Percentiles rank a stretch among this genome's conserved stretches.
Conservation (phyloP, 2,113 vertebrate species). For the Odontesthes bonariensis region DNA sequence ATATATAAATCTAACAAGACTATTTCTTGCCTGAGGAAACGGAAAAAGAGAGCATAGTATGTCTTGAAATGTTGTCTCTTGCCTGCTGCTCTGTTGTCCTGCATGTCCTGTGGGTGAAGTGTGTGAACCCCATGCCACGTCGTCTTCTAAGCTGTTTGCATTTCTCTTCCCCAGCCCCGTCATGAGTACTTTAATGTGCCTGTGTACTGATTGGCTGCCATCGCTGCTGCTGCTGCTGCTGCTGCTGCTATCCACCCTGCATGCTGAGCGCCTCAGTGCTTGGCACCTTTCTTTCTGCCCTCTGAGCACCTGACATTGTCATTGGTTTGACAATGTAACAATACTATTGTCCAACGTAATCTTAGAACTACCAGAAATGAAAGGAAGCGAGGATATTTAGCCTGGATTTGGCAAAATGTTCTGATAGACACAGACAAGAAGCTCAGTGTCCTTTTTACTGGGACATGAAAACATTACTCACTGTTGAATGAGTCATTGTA, state of each 20-base stretch:
- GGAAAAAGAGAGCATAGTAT: neutral
- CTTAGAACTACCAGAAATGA: neutral
- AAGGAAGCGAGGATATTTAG: neutral
- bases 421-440: neutral
- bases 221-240: slow-evolving; percentile 87
- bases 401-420: neutral
- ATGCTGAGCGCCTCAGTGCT: slow-evolving; percentile 77
- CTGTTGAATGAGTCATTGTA: neutral
- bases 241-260: slow-evolving; percentile 76
- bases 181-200: slow-evolving; percentile 99
- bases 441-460: neutral
- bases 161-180: slow-evolving; percentile 94
- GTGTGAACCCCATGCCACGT: slow-evolving; percentile 11
- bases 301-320: slow-evolving; percentile 45
- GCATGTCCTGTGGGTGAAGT: slow-evolving; percentile 44
- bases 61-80: slow-evolving; percentile 1
- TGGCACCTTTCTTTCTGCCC: slow-evolving; percentile 67
- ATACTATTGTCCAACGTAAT: slow-evolving; percentile 10
- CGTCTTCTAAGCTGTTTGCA: slow-evolving; percentile 80
- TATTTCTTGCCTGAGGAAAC: neutral
- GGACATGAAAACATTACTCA: no score
- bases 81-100: slow-evolving; percentile 36
- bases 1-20: no score
- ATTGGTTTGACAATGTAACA: slow-evolving; percentile 20
- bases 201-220: slow-evolving; percentile 95